These are phyloP conservation scores for Drosophila rufa DNA, from an alignment of 1,140 invertebrate genomes.

Conservation along the genomic window DNA sequence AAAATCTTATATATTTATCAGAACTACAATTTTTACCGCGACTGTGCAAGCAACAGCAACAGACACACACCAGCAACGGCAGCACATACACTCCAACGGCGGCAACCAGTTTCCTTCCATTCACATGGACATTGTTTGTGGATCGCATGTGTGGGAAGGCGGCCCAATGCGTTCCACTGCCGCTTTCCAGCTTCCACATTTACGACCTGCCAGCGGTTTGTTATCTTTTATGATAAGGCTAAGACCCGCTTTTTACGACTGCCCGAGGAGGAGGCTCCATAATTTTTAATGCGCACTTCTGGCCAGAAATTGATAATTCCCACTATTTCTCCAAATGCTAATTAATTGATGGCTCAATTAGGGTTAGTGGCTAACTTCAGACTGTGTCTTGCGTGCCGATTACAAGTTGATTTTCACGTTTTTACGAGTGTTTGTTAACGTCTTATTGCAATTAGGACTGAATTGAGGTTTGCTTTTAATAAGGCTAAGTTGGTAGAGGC, in stretches of 20 bases:
- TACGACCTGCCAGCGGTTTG: constrained; percentile 33
- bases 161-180: constrained; percentile 5
- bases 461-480: no score
- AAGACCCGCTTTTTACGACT: constrained; percentile 36
- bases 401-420: constrained; percentile 5
- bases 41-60: constrained; percentile 11
- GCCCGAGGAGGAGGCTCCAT: constrained; percentile 36
- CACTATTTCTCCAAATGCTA: constrained; percentile 43
- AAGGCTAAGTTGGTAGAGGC: background rate
- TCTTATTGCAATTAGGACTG: constrained; percentile 3
- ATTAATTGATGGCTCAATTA: constrained; percentile 70
- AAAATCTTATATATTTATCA: no score
- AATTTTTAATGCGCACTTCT: constrained; percentile 67
- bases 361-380: constrained; percentile 6
- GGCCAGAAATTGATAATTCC: constrained; percentile 67
- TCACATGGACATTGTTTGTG: constrained; percentile 81
- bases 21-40: background rate
- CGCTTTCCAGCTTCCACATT: constrained; percentile 53
- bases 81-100: constrained; percentile 22
- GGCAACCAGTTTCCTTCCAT: constrained; percentile 80
- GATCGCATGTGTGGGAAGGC: constrained; percentile 61
- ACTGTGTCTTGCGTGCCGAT: background rate
- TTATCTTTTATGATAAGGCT: constrained; percentile 54
- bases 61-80: constrained; percentile 23
- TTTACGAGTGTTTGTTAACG: constrained; percentile 18